These are phyloP conservation scores for Leptopilina syphax DNA, from an alignment of 2,888 invertebrate genomes.

Conservation along the genomic window DNA sequence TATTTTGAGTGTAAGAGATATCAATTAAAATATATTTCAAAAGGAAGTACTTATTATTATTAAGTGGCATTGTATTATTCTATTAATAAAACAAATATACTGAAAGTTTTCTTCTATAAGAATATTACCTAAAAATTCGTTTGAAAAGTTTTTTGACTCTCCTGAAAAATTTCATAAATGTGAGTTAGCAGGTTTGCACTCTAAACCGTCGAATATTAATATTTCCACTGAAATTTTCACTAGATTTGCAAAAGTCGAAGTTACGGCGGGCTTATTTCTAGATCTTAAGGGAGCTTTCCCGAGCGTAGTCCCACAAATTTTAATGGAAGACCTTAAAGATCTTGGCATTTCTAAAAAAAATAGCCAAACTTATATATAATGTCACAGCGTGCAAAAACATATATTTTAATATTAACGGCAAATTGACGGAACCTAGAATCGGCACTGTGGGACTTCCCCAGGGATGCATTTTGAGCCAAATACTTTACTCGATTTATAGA, in stretches of 20 bases:
- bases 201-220: too few species aligned
- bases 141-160: too few species aligned
- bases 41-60: too few species aligned
- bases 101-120: too few species aligned
- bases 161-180: too few species aligned
- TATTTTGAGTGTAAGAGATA: too few species aligned
- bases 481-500: neutral
- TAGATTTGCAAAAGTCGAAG: neutral
- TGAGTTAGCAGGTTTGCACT: too few species aligned
- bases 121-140: too few species aligned
- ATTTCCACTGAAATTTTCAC: constrained; percentile 39
- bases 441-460: too few species aligned
- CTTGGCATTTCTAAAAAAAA: constrained; percentile 37
- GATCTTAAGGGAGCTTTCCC: constrained; percentile 49
- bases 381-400: neutral
- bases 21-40: too few species aligned
- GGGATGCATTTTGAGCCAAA: neutral
- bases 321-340: constrained; percentile 44
- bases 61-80: too few species aligned
- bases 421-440: neutral
- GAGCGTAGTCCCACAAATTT: constrained; percentile 44
- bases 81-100: too few species aligned
- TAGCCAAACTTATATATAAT: neutral
- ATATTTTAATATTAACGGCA: neutral
- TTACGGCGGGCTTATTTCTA: constrained; percentile 41